A percentile compares a stretch with the other conserved stretches of the same genome.
Conservation (phyloP, 2,113 vertebrate species). For the Centropus bengalensis region DNA sequence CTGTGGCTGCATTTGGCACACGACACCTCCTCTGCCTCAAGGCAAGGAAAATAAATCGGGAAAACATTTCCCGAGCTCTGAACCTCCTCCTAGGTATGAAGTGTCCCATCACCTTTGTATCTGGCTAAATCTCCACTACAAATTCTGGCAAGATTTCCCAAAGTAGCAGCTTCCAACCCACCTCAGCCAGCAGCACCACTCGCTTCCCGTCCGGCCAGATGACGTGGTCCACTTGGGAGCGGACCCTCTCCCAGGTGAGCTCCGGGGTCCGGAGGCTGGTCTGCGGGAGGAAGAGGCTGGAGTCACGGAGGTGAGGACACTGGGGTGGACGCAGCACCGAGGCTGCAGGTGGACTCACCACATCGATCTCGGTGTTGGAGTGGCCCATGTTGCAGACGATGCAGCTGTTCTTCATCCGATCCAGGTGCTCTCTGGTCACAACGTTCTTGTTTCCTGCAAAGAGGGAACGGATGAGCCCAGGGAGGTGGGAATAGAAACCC, state of each 20-base stretch:
- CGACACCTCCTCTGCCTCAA: background rate
- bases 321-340: accelerated
- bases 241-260: slow-evolving; percentile 97
- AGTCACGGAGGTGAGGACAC: accelerated
- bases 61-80: background rate
- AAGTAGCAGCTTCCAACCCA: slow-evolving; percentile 22
- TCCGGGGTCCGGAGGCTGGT: slow-evolving; percentile 95
- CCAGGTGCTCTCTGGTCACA: slow-evolving; percentile 93
- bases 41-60: accelerated
- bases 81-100: background rate
- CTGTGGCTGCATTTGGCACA: background rate
- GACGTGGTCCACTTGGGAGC: slow-evolving; percentile 97
- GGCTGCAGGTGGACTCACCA: slow-evolving; percentile 79
- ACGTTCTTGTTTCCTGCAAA: slow-evolving; percentile 95
- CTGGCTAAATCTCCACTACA: background rate
- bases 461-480: background rate
- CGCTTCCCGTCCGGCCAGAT: slow-evolving; percentile 99
- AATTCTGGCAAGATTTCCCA: background rate
- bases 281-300: slow-evolving; percentile 66
- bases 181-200: slow-evolving; percentile 95
- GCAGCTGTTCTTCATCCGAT: slow-evolving; percentile 97
- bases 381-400: slow-evolving; percentile 99
- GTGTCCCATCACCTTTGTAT: background rate
- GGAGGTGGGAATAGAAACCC: background rate
- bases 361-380: slow-evolving; percentile 98